phyloP scores from a whole-genome alignment of 2,888 invertebrate genomes.

The Philopedon plagiatum region DNA sequence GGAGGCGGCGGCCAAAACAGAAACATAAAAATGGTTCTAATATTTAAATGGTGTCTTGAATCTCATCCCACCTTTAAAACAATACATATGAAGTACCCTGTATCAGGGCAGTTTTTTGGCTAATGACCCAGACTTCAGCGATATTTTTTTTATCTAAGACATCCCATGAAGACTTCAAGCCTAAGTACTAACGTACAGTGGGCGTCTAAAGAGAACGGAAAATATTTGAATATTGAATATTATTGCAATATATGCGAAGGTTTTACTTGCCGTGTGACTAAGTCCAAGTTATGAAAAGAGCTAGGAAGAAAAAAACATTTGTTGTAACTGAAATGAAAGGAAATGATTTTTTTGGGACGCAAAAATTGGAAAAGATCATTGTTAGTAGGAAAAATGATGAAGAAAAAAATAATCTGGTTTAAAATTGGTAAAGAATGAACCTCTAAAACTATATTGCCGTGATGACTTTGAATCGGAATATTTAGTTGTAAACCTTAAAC shows the following conservation, averaged over 20 bases:
- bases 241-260: conserved; percentile 50
- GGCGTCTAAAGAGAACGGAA: too few relatives aligned
- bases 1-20: conserved; percentile 1
- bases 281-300: conserved; percentile 47
- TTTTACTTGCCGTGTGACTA: conserved; percentile 48
- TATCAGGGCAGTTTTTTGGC: conserved; percentile 53
- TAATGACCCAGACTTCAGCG: conserved; percentile 54
- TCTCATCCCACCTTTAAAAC: not conserved
- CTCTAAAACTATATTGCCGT: not conserved
- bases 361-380: conserved; percentile 21
- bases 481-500: too few relatives aligned
- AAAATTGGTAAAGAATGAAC: not conserved
- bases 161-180: too few relatives aligned
- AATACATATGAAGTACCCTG: conserved; percentile 12
- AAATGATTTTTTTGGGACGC: conserved; percentile 22
- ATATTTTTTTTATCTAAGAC: too few relatives aligned
- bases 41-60: not conserved
- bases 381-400: conserved; percentile 20
- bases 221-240: too few relatives aligned
- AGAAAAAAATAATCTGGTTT: conserved; percentile 32
- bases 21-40: not conserved
- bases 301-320: conserved; percentile 50
- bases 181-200: too few relatives aligned
- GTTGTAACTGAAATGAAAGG: conserved; percentile 26
- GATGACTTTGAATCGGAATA: too few relatives aligned